Conservation (phyloP, 2,797 vertebrate genomes). For the Mormyrus hasselquistii region DNA sequence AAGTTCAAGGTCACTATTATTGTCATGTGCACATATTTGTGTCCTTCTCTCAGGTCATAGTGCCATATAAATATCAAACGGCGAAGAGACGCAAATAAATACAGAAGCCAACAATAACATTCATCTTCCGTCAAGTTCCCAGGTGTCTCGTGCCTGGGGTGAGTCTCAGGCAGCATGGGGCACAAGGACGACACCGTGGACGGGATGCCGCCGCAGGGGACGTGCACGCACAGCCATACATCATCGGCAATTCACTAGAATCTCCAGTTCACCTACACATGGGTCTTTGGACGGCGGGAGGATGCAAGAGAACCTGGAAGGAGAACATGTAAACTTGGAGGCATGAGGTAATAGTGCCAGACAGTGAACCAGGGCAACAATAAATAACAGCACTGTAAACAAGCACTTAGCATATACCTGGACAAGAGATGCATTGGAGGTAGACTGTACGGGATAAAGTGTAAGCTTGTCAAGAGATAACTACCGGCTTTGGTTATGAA, state of each 20-base stretch:
- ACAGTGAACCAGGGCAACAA: not conserved
- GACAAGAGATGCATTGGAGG: not conserved
- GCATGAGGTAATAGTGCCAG: not conserved
- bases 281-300: not conserved
- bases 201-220: not conserved
- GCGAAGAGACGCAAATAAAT: not conserved
- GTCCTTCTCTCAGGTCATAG: not conserved
- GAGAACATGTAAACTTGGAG: not conserved
- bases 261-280: not conserved
- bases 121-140: not conserved
- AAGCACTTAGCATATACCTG: not conserved
- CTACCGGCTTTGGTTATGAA: not conserved
- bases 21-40: not conserved
- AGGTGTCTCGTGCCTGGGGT: not conserved
- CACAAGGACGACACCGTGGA: not conserved
- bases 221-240: not conserved
- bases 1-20: not conserved
- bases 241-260: not conserved
- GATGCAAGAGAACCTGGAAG: not conserved
- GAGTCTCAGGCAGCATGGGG: not conserved
- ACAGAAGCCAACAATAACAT: not conserved
- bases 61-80: not conserved
- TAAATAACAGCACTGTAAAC: not conserved
- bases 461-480: not conserved
- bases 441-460: not conserved